Evolutionary conservation across 2,797 vertebrate species (phyloP).

Genomic region (Lithobates pipiens): DNA sequence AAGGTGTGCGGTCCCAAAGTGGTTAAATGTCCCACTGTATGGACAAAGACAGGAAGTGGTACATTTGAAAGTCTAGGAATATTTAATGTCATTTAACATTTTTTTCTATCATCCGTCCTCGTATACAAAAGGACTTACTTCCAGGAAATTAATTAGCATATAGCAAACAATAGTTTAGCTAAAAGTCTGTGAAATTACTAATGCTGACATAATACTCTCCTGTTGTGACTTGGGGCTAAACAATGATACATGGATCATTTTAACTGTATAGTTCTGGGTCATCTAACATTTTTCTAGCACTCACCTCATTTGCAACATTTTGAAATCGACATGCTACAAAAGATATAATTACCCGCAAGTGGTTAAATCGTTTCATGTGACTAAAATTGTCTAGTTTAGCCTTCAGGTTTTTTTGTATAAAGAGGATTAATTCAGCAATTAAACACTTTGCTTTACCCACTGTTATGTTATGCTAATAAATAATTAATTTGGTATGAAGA

Average conservation of each 20-base stretch:
- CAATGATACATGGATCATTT: not conserved
- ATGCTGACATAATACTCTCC: not conserved
- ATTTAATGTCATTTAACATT: not conserved
- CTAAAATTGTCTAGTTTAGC: not conserved
- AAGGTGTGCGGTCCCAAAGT: too few species aligned
- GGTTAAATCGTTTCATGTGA: not conserved
- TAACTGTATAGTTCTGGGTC: not conserved
- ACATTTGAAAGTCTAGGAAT: not conserved
- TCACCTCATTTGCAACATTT: not conserved
- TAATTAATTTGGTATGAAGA: too few species aligned
- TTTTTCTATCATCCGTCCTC: not conserved
- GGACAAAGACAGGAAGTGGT: not conserved
- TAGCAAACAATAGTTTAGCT: not conserved
- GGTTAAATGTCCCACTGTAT: not conserved
- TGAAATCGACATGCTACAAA: not conserved
- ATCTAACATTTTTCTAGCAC: not conserved
- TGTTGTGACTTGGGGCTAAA: too few species aligned
- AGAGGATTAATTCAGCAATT: too few species aligned
- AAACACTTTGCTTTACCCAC: too few species aligned
- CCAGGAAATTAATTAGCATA: not conserved
- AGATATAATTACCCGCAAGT: not conserved
- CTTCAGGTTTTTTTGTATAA: too few species aligned
- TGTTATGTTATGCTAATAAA: too few species aligned
- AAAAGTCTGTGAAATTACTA: not conserved
- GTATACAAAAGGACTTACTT: not conserved